Base-by-base conservation (phyloP, 2,797 vertebrate species). In the Aulostomus chinensis region DNA sequence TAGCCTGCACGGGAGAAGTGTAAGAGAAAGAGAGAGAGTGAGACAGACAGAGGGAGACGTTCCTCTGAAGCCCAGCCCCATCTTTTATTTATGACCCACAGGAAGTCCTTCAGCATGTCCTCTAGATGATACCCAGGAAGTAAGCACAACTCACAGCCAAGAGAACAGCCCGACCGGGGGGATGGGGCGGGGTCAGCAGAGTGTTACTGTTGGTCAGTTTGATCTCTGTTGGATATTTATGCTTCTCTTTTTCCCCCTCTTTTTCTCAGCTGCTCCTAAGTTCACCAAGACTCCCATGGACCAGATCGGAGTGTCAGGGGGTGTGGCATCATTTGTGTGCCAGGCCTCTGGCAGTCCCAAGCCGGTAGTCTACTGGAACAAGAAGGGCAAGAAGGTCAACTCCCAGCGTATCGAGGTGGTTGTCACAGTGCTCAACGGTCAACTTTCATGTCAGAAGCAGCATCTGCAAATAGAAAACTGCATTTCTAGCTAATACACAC, bases 351-450 rank as follows among this genome's bases (percentile, higher is more conserved):
- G 96, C 0, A 94, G 93, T 74, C 97, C 97, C 5, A 97, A 96
- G 80, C 96, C 97, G 0, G 90, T 91, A 9, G 96, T 99, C 68
- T 94, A 93, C 75, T 99, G 97, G 97, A 98, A 98, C 89, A 99
- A 99, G 88, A 97, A 97, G 80, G 97, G 97, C 81, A 98, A 98
- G 87, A 98, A 97, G 76, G 96, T 98, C 79, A 99, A 97, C 84
- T 99, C 97, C 0, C 97, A 99, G 88, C 93, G 97, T 69, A 98
- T 99, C 39, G 96, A 99, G 96, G 97, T 99, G 80, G 89, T 88
- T 89, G 87, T 81, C 81, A 88, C 85, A 83, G 79, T 86, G 81
- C 83, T 67, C 79, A 86, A 69, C 41, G 46, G 35, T 62, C 24
- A 50, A 18, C 36, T 54, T n/a, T 2, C 21, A 20, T 32, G 46